phyloP scores from a whole-genome alignment of 2,888 invertebrate genomes.

The Drosophila paracracens region DNA sequence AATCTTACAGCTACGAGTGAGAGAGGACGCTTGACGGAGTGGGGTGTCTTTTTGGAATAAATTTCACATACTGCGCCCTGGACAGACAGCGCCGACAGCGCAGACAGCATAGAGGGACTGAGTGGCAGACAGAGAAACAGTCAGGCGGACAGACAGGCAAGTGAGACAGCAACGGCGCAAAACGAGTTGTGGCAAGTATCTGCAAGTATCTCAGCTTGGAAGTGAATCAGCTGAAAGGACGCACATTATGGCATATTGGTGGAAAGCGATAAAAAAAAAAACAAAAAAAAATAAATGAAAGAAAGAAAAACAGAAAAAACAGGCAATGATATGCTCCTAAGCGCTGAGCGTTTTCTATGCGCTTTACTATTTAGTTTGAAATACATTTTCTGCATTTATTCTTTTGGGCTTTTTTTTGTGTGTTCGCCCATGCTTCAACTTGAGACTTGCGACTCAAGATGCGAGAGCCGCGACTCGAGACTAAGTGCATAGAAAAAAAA shows the following conservation, averaged over 20 bases:
- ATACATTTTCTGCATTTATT: constrained; percentile 23
- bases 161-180: constrained; percentile 34
- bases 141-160: constrained; percentile 42
- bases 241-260: constrained; percentile 63
- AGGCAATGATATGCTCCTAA: constrained; percentile 67
- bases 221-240: constrained; percentile 76
- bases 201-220: constrained; percentile 55
- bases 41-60: constrained; percentile 70
- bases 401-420: constrained; percentile 21
- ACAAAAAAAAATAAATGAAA: neutral
- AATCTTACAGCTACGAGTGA: constrained; percentile 68
- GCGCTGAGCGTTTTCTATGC: constrained; percentile 42
- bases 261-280: constrained; percentile 20
- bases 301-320: constrained; percentile 11
- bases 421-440: constrained; percentile 32
- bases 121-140: constrained; percentile 10
- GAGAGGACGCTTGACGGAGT: constrained; percentile 36
- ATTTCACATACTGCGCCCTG: constrained; percentile 68
- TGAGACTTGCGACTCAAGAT: constrained; percentile 23
- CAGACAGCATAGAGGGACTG: constrained; percentile 15
- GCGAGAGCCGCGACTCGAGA: constrained; percentile 14
- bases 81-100: constrained; percentile 31
- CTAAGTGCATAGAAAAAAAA: constrained; percentile 76
- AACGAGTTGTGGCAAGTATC: constrained; percentile 66
- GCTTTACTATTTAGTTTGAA: constrained; percentile 61